These are phyloP conservation scores for Chloroclystis v-ata DNA, from an alignment of 2,888 invertebrate species.

Conservation along the genomic window DNA sequence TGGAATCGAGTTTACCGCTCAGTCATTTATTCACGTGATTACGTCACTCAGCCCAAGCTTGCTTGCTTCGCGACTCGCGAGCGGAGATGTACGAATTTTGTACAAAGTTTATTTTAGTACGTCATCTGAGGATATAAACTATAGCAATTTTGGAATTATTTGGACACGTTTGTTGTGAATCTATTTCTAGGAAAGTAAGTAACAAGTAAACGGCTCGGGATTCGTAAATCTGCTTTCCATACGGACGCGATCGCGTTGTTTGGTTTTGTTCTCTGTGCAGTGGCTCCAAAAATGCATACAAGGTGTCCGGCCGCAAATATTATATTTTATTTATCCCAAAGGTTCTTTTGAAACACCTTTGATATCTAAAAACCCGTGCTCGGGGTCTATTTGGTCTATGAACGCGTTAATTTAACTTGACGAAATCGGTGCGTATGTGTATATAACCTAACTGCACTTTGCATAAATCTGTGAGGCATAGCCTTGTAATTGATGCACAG, in stretches of 20 bases:
- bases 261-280: slow-evolving; percentile 66
- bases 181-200: slow-evolving; percentile 61
- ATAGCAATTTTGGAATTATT: slow-evolving; percentile 46
- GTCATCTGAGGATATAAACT: slow-evolving; percentile 64
- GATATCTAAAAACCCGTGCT: too few relatives aligned
- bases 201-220: slow-evolving; percentile 31
- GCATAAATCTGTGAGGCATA: slow-evolving; percentile 67
- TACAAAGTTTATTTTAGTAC: slow-evolving; percentile 67
- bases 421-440: too few relatives aligned
- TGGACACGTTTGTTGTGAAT: slow-evolving; percentile 42
- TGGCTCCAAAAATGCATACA: slow-evolving; percentile 70
- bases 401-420: too few relatives aligned
- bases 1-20: not conserved
- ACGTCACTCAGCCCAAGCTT: slow-evolving; percentile 67
- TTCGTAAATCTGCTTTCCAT: slow-evolving; percentile 35
- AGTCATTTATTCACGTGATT: slow-evolving; percentile 33
- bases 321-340: too few relatives aligned
- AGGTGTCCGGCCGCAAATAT: too few relatives aligned
- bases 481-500: slow-evolving; percentile 66
- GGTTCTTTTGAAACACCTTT: too few relatives aligned
- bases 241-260: slow-evolving; percentile 60
- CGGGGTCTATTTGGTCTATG: too few relatives aligned
- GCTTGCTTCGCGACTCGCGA: slow-evolving; percentile 32
- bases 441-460: slow-evolving; percentile 72
- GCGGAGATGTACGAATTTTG: slow-evolving; percentile 63